A percentile compares a stretch with the other conserved stretches of the same genome.
phyloP scores from a whole-genome alignment of 2,113 vertebrate genomes.

The Emydura subglobosa region DNA sequence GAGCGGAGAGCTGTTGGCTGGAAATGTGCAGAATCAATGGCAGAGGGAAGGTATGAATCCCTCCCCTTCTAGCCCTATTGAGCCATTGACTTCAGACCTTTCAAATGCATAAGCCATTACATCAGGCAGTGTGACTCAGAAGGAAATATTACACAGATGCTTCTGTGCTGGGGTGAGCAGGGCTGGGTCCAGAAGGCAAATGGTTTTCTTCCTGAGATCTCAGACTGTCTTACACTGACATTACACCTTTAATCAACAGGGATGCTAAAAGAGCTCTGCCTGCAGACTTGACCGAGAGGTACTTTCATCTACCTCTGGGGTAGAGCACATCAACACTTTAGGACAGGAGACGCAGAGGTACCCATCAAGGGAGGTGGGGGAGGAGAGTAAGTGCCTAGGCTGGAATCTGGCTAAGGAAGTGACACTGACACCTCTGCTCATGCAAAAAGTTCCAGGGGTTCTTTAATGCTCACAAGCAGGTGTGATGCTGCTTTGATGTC shows the following conservation, averaged over 20 bases:
- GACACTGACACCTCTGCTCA: neutral
- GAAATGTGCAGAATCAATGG: neutral
- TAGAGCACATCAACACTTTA: neutral
- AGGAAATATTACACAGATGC: neutral
- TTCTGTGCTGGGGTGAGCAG: neutral
- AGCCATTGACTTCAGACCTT: slow-evolving; percentile 51
- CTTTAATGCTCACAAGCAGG: neutral
- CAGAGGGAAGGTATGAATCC: slow-evolving; percentile 39
- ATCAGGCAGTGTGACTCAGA: neutral
- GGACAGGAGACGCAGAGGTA: neutral
- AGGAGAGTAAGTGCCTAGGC: neutral
- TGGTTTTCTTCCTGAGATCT: neutral
- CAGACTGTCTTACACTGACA: neutral
- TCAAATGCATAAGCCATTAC: slow-evolving; percentile 24
- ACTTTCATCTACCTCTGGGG: neutral
- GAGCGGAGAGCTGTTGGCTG: neutral
- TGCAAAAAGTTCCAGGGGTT: neutral
- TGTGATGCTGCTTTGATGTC: neutral
- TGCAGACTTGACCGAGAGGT: neutral
- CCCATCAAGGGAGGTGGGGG: neutral
- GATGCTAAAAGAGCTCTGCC: neutral
- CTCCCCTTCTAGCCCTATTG: neutral
- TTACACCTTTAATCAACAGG: neutral
- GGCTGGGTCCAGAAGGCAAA: neutral
- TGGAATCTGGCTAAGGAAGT: neutral